Evolutionary conservation across 2,113 vertebrate genomes (phyloP).

Genomic region (Toxotes jaculatrix): DNA sequence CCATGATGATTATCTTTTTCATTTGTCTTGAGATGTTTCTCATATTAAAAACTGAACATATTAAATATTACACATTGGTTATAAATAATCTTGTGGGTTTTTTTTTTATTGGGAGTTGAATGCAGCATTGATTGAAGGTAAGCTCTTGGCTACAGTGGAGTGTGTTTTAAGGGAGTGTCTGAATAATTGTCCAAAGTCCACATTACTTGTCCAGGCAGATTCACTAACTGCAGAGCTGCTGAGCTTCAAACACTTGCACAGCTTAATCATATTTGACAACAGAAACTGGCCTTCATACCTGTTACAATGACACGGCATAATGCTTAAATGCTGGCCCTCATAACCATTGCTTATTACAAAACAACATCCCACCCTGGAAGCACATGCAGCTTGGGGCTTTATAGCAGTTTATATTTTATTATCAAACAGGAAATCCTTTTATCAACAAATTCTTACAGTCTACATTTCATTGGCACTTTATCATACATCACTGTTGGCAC

Average conservation of each 20-base stretch:
- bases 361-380: neutral
- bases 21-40: neutral
- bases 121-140: neutral
- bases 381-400: too few relatives aligned
- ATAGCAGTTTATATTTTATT: conserved; percentile 55
- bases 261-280: neutral
- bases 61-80: neutral
- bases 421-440: conserved; percentile 51
- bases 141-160: neutral
- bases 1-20: neutral
- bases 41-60: neutral
- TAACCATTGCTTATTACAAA: neutral
- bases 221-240: neutral
- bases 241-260: neutral
- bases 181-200: conserved; percentile 42
- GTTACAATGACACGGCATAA: neutral
- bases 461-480: conserved; percentile 28
- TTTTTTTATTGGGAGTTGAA: neutral
- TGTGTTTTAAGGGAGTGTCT: conserved; percentile 32
- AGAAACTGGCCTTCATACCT: neutral
- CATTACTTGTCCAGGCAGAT: conserved; percentile 10
- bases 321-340: neutral
- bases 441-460: conserved; percentile 40
- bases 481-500: conserved; percentile 52
- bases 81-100: neutral